Base-by-base conservation (phyloP, 1,140 invertebrate genomes). In the Cepaea nemoralis region DNA sequence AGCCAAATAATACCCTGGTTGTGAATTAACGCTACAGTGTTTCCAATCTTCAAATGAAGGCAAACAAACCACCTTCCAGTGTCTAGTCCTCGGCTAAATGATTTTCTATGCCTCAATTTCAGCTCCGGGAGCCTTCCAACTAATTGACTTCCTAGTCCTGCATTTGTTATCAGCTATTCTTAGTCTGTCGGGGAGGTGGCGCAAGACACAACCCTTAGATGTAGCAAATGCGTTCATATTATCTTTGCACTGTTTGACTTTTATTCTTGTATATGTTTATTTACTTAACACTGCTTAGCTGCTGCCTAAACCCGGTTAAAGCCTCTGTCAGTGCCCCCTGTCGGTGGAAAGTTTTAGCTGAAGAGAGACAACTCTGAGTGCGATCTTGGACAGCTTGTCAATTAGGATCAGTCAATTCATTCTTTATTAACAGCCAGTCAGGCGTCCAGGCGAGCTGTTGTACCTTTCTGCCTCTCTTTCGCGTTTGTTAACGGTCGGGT, bases 301-400 rank as follows among this genome's bases (percentile, higher is more conserved):
- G n/a, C 1, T 63, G 16, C 27, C 59, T 63, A 63, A 27, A 63
- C 27, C 5, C n/a, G 27, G 59, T 63, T 31, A 63, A 63, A 63
- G 59, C 16, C n/a, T 5, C 27, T 63, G n/a, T 63, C 59, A 31
- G n/a, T 6, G n/a, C n/a, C 12, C 55, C 6, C n/a, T 1, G 10
- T 19, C 16, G 27, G 5, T 63, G 59, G 27, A 63, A 27, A 63
- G 59, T 63, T 63, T n/a, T 63, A 63, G 59, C 59, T 27, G 59
- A 63, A 27, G 59, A 63, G 59, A 63, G 27, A 63, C 59, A 63
- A 63, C 59, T 63, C 27, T 63, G 27, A 63, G 59, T 63, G 59
- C 59, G 59, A 63, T 31, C 59, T 31, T 63, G 59, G 59, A 63
- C 59, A 63, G 59, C 27, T 5, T 63, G 59, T 63, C 59, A 63